Base-by-base conservation (phyloP, 2,888 invertebrate genomes). In the Phalera bucephala region DNA sequence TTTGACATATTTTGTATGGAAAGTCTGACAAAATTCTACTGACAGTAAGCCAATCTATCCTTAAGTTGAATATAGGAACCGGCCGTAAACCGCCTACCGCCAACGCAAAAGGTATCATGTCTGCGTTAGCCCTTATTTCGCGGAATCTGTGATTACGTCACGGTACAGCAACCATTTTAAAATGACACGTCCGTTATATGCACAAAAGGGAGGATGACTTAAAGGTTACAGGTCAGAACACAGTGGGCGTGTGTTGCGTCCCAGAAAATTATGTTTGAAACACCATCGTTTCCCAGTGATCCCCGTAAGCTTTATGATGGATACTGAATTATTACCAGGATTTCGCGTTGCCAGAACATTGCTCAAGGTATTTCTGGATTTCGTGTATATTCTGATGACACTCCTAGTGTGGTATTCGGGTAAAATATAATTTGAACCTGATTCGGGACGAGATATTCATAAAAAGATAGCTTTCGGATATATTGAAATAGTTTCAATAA, bases 211-310 rank as follows among this genome's bases (percentile, higher is more conserved):
- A 30, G 41, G 47, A 50, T 44, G 29, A 20, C 15, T 33, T 28
- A 42, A 42, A 45, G 44, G 47, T 56, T 33, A 50, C n/a, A 26
- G 47, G 44, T 53, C 53, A 40, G 31, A 22, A 29, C 49, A 41
- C 17, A 22, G 31, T 12, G 12, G 44, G 46, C 29, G 36, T 37
- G 20, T 21, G 31, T 31, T 14, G 44, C 57, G 53, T 44, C 52
- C 31, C 37, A 52, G 37, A 52, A 56, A 46, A 56, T 56, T 33
- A 57, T 57, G 46, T 41, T 37, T 22, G 38, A 40, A 52, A 40
- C 39, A 45, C 37, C 40, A 38, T 33, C 40, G 46, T 57, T 46
- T 36, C 40, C 26, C 25, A 7, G 9, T 25, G 25, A 33, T 36
- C 50, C 23, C 36, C 52, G 53, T 41, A 37, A 48, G 52, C 45